Evolutionary conservation across 2,113 vertebrate species (phyloP).

Genomic region (Sturnira hondurensis): DNA sequence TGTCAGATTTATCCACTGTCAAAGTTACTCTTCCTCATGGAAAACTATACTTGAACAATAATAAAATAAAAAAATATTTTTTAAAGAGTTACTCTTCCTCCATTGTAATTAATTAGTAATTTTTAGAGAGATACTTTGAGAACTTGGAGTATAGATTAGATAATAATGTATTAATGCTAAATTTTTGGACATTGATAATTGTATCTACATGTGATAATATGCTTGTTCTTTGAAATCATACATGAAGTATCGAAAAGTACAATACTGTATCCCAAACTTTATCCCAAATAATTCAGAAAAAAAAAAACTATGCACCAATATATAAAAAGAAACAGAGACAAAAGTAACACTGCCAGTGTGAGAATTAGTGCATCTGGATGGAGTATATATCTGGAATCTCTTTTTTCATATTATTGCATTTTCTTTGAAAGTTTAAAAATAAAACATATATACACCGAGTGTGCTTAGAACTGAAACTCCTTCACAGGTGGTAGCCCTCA

Average conservation of each 20-base stretch:
- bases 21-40: not conserved
- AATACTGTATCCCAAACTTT: not conserved
- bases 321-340: not conserved
- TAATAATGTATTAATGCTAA: not conserved
- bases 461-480: not conserved
- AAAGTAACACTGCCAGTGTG: not conserved
- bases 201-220: not conserved
- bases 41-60: too few relatives aligned
- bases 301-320: not conserved
- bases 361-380: not conserved
- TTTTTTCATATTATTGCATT: not conserved
- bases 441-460: not conserved
- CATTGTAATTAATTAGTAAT: not conserved
- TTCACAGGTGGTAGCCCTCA: not conserved
- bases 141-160: not conserved
- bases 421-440: not conserved
- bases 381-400: not conserved
- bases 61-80: too few relatives aligned
- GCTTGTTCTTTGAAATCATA: not conserved
- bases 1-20: not conserved
- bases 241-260: not conserved
- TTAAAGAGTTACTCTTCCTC: not conserved
- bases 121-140: not conserved
- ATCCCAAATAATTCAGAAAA: not conserved
- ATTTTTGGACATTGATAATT: not conserved